Evolutionary conservation across 2,797 vertebrate genomes (phyloP).

Genomic region (Tragelaphus oryx): DNA sequence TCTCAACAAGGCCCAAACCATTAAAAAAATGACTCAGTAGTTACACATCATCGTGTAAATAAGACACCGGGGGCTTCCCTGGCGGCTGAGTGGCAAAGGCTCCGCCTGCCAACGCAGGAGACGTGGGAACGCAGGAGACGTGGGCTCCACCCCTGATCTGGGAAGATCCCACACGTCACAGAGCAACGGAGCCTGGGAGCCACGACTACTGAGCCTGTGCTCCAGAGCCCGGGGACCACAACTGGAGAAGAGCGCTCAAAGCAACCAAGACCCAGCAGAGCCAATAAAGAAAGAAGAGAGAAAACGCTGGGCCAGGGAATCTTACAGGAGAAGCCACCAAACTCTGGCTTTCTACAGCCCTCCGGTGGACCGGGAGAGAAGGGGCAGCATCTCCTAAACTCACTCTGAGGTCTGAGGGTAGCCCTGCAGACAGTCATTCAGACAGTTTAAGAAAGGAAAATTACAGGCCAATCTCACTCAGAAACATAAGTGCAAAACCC

Average conservation of each 20-base stretch:
- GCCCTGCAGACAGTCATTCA: not conserved
- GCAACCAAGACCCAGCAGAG: not conserved
- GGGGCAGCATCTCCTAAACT: not conserved
- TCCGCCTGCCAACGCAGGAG: not conserved
- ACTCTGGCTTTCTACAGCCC: not conserved
- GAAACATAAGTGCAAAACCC: not conserved
- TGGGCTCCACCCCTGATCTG: not conserved
- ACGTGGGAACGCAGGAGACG: not conserved
- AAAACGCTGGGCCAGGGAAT: not conserved
- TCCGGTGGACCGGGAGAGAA: not conserved
- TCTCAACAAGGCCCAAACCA: too few relatives aligned
- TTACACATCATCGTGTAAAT: not conserved
- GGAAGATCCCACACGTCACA: not conserved
- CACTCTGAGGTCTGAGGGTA: not conserved
- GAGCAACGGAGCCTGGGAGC: not conserved
- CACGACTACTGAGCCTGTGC: not conserved
- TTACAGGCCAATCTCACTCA: not conserved
- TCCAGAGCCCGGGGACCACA: not conserved
- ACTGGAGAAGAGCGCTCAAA: not conserved
- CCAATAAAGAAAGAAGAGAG: not conserved
- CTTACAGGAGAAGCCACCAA: accelerated
- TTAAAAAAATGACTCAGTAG: accelerated
- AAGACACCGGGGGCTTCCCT: not conserved
- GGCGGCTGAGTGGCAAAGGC: not conserved
- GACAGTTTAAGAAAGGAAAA: not conserved